Evolutionary conservation across 2,113 vertebrate genomes (phyloP), one percentile per base, ranked within the genome.

Genomic region (Oreochromis niloticus): DNA sequence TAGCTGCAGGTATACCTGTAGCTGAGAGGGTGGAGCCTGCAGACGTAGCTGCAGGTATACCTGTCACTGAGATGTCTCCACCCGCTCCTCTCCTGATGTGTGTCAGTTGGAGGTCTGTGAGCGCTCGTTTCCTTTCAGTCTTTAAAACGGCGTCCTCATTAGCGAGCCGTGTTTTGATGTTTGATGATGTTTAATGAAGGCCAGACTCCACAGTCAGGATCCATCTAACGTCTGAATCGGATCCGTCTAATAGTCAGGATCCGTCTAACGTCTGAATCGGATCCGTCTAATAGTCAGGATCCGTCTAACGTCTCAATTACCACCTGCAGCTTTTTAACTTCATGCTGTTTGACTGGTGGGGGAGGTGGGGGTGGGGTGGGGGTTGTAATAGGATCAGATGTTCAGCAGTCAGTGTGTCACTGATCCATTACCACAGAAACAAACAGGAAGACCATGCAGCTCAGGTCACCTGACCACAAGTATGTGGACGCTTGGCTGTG

Each of bases 291-390:
- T 27, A 27, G 24, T 27, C 24, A 27, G 1, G 97, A 97, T 98
- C 97, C 97, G 97, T 97, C 98, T 98, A 98, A 98, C 98, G 97
- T 97, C 98, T 97, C 97, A 98, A 98, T 98, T 97, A 97, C 97
- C 98, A 98, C 97, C 97, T 98, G 97, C 97, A 97, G 97, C 97
- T 96, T 97, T 97, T 98, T 98, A 97, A 97, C 97, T 97, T 97
- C 96, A 97, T 97, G 97, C 96, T 98, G 97, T 97, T 98, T 97
- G 97, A 97, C 96, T 97, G 96, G 95, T 95, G 96, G 96, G 96
- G 96, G 96, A 96, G 96, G 96, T 97, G 96, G 96, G 95, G 97
- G 97, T 96, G 95, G 97, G 97, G 96, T 6, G 22, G 59, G 97
- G 94, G 96, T 96, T 96, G 95, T 96, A 95, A 95, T 92, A 83